A percentile compares a stretch with the other conserved stretches of the same genome.
phyloP scores from a whole-genome alignment of 2,113 vertebrate species.

The Apteryx mantelli region DNA sequence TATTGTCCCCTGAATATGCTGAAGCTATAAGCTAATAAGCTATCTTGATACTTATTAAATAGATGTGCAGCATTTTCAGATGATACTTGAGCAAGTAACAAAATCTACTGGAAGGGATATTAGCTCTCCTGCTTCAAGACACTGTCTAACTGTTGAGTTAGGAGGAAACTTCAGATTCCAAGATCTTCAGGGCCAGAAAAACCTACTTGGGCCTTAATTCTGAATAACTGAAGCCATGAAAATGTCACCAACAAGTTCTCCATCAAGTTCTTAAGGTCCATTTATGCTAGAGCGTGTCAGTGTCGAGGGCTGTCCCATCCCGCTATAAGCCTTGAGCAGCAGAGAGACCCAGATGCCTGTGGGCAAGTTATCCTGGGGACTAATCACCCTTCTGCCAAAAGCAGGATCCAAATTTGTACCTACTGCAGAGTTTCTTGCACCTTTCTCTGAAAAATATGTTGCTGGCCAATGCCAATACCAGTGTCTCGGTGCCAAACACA shows the following conservation, averaged over 20 bases:
- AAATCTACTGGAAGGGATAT: not conserved
- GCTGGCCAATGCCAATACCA: not conserved
- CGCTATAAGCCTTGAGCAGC: not conserved
- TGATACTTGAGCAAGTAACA: not conserved
- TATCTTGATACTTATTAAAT: not conserved
- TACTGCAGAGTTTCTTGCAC: not conserved
- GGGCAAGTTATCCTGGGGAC: not conserved
- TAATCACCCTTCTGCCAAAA: not conserved
- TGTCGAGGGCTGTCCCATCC: not conserved
- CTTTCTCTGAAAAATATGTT: not conserved
- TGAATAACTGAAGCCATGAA: not conserved
- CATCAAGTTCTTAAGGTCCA: not conserved
- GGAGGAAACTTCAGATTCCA: not conserved
- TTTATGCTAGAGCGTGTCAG: rapidly evolving
- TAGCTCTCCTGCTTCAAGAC: not conserved
- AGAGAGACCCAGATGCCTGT: not conserved
- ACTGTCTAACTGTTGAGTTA: not conserved
- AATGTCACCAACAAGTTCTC: not conserved
- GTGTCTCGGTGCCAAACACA: rapidly evolving
- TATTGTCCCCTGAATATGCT: not conserved
- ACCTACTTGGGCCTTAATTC: not conserved
- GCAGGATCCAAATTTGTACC: not conserved
- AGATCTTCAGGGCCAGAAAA: not conserved
- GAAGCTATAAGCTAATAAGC: not conserved
- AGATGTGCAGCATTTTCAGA: not conserved